Evolutionary conservation across 2,113 vertebrate genomes (phyloP).

Genomic region (Leuciscus idus): DNA sequence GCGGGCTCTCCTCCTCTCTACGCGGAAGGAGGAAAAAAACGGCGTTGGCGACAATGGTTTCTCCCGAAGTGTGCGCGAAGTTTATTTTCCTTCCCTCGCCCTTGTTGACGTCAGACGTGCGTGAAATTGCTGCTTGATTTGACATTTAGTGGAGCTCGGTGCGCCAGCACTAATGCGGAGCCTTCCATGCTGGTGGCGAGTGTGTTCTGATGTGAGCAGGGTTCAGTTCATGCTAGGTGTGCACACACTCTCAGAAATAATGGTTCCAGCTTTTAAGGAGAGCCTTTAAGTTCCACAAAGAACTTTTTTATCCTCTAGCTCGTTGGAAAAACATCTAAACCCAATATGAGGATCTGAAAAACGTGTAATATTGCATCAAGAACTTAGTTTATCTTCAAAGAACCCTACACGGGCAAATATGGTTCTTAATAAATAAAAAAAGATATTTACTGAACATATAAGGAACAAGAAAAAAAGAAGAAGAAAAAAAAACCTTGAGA

Average conservation of each 20-base stretch:
- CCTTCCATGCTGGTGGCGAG: conserved; percentile 32
- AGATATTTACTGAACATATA: too few relatives aligned
- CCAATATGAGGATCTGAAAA: background rate
- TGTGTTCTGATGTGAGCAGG: conserved; percentile 34
- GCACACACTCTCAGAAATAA: background rate
- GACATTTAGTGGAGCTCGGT: conserved; percentile 42
- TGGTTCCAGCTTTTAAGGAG: background rate
- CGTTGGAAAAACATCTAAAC: background rate
- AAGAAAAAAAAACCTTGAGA: too few relatives aligned
- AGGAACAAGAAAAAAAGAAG: too few relatives aligned
- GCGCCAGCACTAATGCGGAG: conserved; percentile 38
- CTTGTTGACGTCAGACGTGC: conserved; percentile 41
- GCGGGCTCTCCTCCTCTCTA: conserved; percentile 73
- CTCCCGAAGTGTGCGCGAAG: conserved; percentile 73
- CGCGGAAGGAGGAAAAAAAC: conserved; percentile 55
- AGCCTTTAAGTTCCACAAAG: background rate
- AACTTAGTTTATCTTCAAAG: background rate
- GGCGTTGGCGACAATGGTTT: conserved; percentile 71
- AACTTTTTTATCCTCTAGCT: conserved; percentile 4
- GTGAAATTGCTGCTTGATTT: conserved; percentile 52
- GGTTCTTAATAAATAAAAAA: too few relatives aligned
- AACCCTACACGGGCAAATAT: too few relatives aligned
- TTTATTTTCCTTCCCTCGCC: conserved; percentile 62
- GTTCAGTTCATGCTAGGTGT: conserved; percentile 18
- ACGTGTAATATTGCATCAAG: background rate